phyloP scores from a whole-genome alignment of 2,113 vertebrate species.

The Myanophis thanlyinensis region DNA sequence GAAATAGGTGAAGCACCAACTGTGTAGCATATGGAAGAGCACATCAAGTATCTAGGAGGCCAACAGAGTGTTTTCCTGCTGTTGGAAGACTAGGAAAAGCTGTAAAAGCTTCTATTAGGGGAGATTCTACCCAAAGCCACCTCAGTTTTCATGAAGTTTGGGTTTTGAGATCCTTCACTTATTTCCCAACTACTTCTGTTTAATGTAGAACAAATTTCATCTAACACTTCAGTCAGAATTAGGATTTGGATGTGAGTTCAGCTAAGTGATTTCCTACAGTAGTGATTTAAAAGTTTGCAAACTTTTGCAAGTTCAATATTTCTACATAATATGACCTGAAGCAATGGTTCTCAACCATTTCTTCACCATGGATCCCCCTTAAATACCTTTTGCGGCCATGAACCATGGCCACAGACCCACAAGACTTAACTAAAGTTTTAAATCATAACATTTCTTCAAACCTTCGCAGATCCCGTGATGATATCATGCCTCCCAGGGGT shows the following conservation, averaged over 20 bases:
- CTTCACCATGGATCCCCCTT: background rate
- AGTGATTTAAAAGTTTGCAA: background rate
- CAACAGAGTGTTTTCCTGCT: background rate
- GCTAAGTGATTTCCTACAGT: background rate
- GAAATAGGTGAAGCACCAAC: background rate
- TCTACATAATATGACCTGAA: background rate
- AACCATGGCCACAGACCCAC: background rate
- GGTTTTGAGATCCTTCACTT: background rate
- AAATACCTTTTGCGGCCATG: background rate
- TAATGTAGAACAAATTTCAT: background rate
- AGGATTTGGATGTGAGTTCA: background rate
- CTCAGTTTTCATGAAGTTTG: background rate
- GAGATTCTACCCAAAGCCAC: background rate
- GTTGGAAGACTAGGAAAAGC: background rate
- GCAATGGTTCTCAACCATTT: background rate
- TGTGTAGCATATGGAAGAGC: background rate
- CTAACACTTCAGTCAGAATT: background rate
- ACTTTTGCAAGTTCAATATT: background rate
- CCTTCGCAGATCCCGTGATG: background rate
- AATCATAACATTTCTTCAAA: background rate
- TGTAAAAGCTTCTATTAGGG: background rate
- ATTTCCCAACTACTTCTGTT: background rate
- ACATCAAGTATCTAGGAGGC: background rate
- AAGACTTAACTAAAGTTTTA: background rate
- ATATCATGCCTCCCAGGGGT: background rate